phyloP scores from a whole-genome alignment of 2,797 vertebrate genomes.

The Hephaestus fuliginosus region DNA sequence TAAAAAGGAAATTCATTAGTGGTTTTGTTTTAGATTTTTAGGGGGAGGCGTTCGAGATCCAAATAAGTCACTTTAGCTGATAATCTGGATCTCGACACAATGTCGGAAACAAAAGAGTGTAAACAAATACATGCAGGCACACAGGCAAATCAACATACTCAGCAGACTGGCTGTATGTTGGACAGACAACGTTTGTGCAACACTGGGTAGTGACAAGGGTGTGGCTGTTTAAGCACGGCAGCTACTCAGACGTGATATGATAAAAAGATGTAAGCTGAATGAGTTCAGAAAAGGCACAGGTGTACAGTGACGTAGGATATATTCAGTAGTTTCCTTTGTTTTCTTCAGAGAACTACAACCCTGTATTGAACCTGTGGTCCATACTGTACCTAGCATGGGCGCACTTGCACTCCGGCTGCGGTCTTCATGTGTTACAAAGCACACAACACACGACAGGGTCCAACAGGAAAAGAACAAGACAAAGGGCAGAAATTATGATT shows the following conservation, averaged over 20 bases:
- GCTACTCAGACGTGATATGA: conserved; percentile 35
- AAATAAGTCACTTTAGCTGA: conserved; percentile 25
- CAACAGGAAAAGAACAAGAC: conserved; percentile 87
- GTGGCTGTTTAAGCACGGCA: conserved; percentile 55
- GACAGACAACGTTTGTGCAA: conserved; percentile 40
- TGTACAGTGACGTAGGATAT: conserved; percentile 14
- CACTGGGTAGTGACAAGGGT: conserved; percentile 29
- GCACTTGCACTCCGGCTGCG: conserved; percentile 96
- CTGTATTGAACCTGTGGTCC: conserved; percentile 77
- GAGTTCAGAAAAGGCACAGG: conserved; percentile 41
- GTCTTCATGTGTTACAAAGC: conserved; percentile 92
- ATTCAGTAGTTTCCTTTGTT: conserved; percentile 55
- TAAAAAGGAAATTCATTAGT: conserved; percentile 22
- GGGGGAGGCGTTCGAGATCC: conserved; percentile 20
- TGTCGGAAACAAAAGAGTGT: conserved; percentile 21
- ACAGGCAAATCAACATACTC: conserved; percentile 58
- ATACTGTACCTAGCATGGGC: conserved; percentile 95
- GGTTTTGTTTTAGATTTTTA: conserved; percentile 31
- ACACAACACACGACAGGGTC: conserved; percentile 86
- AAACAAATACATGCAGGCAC: conserved; percentile 70
- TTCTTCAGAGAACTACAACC: conserved; percentile 69
- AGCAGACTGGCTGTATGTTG: conserved; percentile 49
- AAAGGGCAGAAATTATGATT: conserved; percentile 83
- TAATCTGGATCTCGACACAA: conserved; percentile 50
- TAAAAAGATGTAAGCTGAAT: conserved; percentile 41